Percentiles rank a stretch among this genome's conserved stretches.
Evolutionary conservation across 1,140 invertebrate genomes (phyloP).

Genomic region (Druon quercuslanigerum): DNA sequence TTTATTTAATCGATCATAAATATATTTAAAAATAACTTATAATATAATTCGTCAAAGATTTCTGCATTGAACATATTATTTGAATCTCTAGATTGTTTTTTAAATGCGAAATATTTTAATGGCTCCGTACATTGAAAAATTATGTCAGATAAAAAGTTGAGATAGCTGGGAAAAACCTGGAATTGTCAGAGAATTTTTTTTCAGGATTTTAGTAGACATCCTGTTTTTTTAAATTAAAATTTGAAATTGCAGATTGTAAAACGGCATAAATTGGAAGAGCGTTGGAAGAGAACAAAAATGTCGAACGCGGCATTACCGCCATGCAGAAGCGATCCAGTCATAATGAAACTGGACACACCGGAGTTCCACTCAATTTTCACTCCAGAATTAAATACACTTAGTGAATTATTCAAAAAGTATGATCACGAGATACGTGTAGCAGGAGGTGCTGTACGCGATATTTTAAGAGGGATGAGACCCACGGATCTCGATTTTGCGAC

Average conservation of each 20-base stretch:
- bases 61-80: too few species aligned
- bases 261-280: conserved; percentile 33
- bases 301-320: conserved; percentile 60
- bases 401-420: conserved; percentile 87
- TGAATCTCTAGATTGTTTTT: too few species aligned
- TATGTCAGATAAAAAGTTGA: too few species aligned
- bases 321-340: conserved; percentile 80
- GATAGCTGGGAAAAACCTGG: too few species aligned
- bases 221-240: too few species aligned
- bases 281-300: conserved; percentile 57
- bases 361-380: conserved; percentile 91
- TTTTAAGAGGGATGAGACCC: conserved; percentile 90
- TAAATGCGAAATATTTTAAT: too few species aligned
- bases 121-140: too few species aligned
- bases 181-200: too few species aligned
- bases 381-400: conserved; percentile 83
- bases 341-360: conserved; percentile 81
- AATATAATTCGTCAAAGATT: too few species aligned
- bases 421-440: conserved; percentile 93
- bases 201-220: too few species aligned
- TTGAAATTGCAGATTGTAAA: conserved; percentile 43
- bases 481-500: conserved; percentile 99
- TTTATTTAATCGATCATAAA: too few species aligned
- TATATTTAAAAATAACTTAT: too few species aligned
- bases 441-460: conserved; percentile 96